Evolutionary conservation across 1,140 invertebrate species (phyloP), one percentile per base, ranked within the genome.

Genomic region (Brachionus asplanchnoidis): DNA sequence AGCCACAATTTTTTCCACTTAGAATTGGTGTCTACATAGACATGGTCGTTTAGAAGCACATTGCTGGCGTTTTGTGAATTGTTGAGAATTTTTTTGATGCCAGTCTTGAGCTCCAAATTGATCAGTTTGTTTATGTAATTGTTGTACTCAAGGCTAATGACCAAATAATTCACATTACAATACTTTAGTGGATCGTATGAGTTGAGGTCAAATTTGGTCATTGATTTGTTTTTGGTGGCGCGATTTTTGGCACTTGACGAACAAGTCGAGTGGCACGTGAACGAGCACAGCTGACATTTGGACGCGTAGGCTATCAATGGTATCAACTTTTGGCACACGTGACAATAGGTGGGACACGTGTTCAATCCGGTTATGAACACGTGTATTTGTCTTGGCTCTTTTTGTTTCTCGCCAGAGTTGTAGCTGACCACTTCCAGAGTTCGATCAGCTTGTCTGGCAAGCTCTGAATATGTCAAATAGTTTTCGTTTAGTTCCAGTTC

Each of bases 1-100:
- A 82, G 20, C 79, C 79, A 82, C 32, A 82, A 42, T 36, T 68
- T 60, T 68, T 82, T 82, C 79, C 79, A 82, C 53, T 82, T 77
- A 2, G 53, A 65, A 68, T 82, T 68, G 23, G 36, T 68, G 11
- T 82, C 65, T 8, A 82, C 65, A 23, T 82, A 68, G 11, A 82
- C 26, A n/a, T 65, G 66, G 44, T 82, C 79, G 53, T 36, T 65
- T 28, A 82, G 36, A 20, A 73, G 79, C 17, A 82, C 8, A 65
- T 28, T 82, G 11, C 20, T 36, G 3, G 42, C 8, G 50, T 50
- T 77, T 50, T 77, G 73, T 1, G 42, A 46, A 50, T 28, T 77
- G 17, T 60, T 80, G 0, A 65, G 26, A 0, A 56, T 65, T 28
- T 82, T 82, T 65, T 42, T 68, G 23, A 65, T 46, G 7, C 20